Percentiles rank a stretch among this genome's conserved stretches.
phyloP scores from a whole-genome alignment of 1,140 invertebrate genomes.

The Coptotermes formosanus region DNA sequence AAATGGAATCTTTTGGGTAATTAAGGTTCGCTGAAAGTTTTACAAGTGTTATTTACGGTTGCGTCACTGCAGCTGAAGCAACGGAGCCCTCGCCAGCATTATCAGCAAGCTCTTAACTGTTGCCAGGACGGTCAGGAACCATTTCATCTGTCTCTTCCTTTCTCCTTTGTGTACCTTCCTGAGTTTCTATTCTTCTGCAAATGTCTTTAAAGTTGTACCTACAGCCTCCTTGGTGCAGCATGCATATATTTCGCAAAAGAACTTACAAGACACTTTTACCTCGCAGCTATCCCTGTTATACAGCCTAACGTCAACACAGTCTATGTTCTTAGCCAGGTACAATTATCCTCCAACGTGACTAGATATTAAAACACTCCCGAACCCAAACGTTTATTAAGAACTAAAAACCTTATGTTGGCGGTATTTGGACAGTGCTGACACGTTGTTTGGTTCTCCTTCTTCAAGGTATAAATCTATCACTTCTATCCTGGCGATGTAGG shows the following conservation, averaged over 20 bases:
- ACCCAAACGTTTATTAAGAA: too few relatives aligned
- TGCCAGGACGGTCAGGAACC: not conserved
- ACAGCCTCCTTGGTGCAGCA: not conserved
- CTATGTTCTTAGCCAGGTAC: too few relatives aligned
- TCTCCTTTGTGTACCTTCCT: not conserved
- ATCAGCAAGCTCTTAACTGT: not conserved
- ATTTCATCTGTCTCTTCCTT: conserved; percentile 1
- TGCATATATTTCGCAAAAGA: not conserved
- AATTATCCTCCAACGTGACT: too few relatives aligned
- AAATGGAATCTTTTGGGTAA: not conserved
- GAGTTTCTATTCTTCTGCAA: not conserved
- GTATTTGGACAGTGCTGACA: too few relatives aligned
- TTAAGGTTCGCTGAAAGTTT: conserved; percentile 13
- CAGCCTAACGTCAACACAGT: too few relatives aligned
- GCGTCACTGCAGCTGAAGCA: not conserved
- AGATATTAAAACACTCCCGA: too few relatives aligned
- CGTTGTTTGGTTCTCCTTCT: too few relatives aligned
- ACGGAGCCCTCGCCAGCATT: not conserved
- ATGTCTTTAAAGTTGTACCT: not conserved
- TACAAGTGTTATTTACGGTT: conserved; percentile 10
- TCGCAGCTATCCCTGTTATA: too few relatives aligned
- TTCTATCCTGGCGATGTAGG: too few relatives aligned
- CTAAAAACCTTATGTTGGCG: too few relatives aligned
- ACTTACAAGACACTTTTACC: too few relatives aligned
- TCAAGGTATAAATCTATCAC: too few relatives aligned